Base-by-base conservation (phyloP, 2,888 invertebrate genomes). In the Palloptera scutellata region DNA sequence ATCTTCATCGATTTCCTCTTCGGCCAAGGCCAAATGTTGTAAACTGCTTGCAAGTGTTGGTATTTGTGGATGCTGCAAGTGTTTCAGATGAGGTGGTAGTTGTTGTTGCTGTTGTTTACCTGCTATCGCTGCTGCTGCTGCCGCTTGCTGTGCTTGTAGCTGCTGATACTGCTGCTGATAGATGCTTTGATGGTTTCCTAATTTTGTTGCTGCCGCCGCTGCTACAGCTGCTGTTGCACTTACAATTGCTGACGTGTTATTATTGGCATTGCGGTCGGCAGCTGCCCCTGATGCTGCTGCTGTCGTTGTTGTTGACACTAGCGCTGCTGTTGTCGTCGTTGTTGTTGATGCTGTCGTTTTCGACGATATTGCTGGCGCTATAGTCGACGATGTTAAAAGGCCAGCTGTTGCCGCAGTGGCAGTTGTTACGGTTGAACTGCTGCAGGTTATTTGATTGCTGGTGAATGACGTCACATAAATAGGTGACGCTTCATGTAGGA, bases 21-120 rank as follows among this genome's bases (percentile, higher is more conserved):
- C 97, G 30, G 97, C 96, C 12, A 97, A 94, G 80, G 97, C 97
- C 57, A 98, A 96, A 86, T 97, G 97, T 81, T 94, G 93, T 86
- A 98, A 96, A 80, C 96, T 94, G 74, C 97, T 94, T 40, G 98
- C 98, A 67, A 98, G 88, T 84, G 98, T 96, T 76, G 96, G 88
- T 83, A 97, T 97, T 11, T 98, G 98, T 78, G 97, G 96, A 83
- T 96, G 96, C 71, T 94, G 91, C 94, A 82, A 97, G 96, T 0
- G 98, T 97, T 81, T 98, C 97, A 86, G 97, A 98, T 40, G 79
- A 72, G 30, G 62, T 52, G 92, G 43, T 57, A 72, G 97, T 95
- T 81, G 95, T 90, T 69, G 55, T 92, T 84, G 95, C 87, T 83
- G 90, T 87, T 86, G 88, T 77, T 73, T 81, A 81, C 60, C 76